Evolutionary conservation across 2,113 vertebrate species (phyloP).

Genomic region (Callionymus lyra): DNA sequence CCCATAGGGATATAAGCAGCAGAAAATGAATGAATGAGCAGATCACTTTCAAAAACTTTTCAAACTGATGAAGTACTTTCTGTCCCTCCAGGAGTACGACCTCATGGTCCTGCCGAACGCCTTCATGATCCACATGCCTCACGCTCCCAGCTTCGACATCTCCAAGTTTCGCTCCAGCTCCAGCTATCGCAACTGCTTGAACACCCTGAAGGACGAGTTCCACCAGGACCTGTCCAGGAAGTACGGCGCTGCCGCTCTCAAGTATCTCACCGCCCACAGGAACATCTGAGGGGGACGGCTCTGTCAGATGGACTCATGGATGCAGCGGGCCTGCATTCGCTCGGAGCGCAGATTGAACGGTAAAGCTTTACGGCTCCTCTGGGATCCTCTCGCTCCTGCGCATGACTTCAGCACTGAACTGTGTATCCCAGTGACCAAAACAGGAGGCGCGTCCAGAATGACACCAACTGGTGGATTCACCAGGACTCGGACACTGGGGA

Average conservation of each 20-base stretch:
- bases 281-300: constrained; percentile 53
- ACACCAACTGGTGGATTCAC: background rate
- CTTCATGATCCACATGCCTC: constrained; percentile 96
- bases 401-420: constrained; percentile 26
- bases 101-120: constrained; percentile 89
- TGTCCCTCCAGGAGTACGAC: constrained; percentile 76
- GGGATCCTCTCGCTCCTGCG: constrained; percentile 13
- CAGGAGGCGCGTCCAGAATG: background rate
- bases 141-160: constrained; percentile 90
- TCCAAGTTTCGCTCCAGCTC: constrained; percentile 88
- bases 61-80: background rate
- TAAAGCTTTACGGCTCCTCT: constrained; percentile 34
- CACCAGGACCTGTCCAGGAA: constrained; percentile 90
- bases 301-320: background rate
- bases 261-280: constrained; percentile 90
- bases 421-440: constrained; percentile 2
- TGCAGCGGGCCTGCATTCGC: constrained; percentile 13
- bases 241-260: constrained; percentile 85
- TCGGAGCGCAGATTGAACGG: constrained; percentile 33
- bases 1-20: no score
- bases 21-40: no score
- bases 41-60: no score
- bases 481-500: constrained; percentile 5
- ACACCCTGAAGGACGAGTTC: constrained; percentile 86
- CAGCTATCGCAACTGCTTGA: constrained; percentile 80